Evolutionary conservation across 2,797 vertebrate species (phyloP), one percentile per base, ranked within the genome.

Genomic region (Antrozous pallidus): DNA sequence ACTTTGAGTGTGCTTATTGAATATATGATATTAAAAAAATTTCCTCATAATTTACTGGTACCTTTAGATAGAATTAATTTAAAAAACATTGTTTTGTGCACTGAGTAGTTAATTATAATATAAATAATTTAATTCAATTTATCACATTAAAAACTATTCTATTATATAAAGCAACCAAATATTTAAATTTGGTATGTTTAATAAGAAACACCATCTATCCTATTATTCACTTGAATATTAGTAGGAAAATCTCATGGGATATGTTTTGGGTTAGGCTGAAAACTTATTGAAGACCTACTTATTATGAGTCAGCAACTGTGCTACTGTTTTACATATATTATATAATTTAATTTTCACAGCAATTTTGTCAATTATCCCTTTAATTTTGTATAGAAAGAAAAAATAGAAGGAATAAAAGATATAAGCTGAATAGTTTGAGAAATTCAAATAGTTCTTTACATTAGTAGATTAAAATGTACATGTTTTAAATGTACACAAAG

Each of bases 401-500:
- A 94, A 67, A 71, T 6, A 38, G 31, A 94, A 40, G 31, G 18
- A 49, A 24, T 12, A 61, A 79, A 86, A 51, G 22, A 13, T 84
- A 24, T 31, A 80, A 18, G 83, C 40, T 36, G 40, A 89, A 8
- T 63, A 81, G 22, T 67, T 54, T 24, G 51, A 90, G 38, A 77
- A 88, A 88, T 94, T 87, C 13, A 90, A 94, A 95, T 67, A 22
- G 77, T 14, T 16, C 49, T 88, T 70, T 70, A 69, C 3, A 69
- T 79, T 26, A 36, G 56, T 70, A 89, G 38, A 28, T 75, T 90
- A 65, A 92, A 63, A 58, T 87, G 33, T 33, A 70, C 38, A 26
- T 83, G 56, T 93, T 81, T 69, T 75, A 89, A 67, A 85, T 47
- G 38, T 49, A 28, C 80, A 69, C 65, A 91, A 95, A 93, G 40